Evolutionary conservation across 2,888 invertebrate species (phyloP).

Genomic region (Heliconius charithonia): DNA sequence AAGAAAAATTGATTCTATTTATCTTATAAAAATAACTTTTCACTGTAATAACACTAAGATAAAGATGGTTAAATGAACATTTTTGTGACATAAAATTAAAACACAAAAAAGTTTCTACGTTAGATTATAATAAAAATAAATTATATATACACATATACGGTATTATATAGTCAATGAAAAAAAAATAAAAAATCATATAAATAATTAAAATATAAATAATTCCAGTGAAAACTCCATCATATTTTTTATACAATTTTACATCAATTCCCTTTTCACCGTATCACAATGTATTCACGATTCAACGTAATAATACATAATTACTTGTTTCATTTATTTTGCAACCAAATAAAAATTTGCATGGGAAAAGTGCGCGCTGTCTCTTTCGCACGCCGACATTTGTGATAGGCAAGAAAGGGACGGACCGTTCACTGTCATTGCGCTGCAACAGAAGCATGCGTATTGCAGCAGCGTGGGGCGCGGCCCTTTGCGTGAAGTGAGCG

Average conservation of each 20-base stretch:
- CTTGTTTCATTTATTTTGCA: conserved; percentile 77
- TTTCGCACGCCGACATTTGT: conserved; percentile 51
- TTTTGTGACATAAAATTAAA: neutral
- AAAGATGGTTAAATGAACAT: neutral
- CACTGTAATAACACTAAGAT: neutral
- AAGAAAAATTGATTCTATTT: no score
- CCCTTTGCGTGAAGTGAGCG: conserved; percentile 63
- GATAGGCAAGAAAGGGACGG: conserved; percentile 64
- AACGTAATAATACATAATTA: conserved; percentile 71
- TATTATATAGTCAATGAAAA: neutral
- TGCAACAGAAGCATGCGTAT: conserved; percentile 76
- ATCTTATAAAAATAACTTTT: neutral
- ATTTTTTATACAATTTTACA: conserved; percentile 14
- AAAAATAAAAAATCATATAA: neutral
- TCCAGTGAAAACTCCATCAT: neutral
- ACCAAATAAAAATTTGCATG: conserved; percentile 81
- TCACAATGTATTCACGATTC: conserved; percentile 25
- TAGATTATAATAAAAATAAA: neutral
- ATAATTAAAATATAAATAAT: neutral
- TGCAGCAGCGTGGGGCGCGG: conserved; percentile 77
- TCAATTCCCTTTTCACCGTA: conserved; percentile 23
- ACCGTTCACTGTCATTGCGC: conserved; percentile 56
- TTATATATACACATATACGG: neutral
- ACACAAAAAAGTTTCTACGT: neutral
- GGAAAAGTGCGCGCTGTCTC: conserved; percentile 62